These are phyloP conservation scores for Noturus placidus DNA, from an alignment of 2,113 vertebrate species.

Conservation along the genomic window DNA sequence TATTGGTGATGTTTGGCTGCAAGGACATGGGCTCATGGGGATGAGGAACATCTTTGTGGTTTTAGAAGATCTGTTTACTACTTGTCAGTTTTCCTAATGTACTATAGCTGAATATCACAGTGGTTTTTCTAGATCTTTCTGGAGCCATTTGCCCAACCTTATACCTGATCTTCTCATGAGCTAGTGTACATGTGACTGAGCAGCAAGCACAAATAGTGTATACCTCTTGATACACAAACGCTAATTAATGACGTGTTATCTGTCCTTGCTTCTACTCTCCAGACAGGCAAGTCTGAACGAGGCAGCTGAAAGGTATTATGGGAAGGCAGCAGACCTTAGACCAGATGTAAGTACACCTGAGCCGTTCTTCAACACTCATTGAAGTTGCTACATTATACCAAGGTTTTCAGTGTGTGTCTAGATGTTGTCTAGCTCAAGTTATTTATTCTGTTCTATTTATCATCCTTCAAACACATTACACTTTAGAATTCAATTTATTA, in stretches of 20 bases:
- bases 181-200: not conserved
- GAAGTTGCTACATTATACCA: not conserved
- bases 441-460: not conserved
- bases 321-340: slow-evolving; percentile 84
- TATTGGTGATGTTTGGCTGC: not conserved
- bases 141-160: not conserved
- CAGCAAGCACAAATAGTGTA: not conserved
- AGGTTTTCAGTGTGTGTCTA: not conserved
- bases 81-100: not conserved
- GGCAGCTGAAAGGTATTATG: slow-evolving; percentile 88
- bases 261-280: slow-evolving; percentile 27
- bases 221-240: not conserved
- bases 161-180: not conserved
- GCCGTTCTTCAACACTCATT: slow-evolving; percentile 2
- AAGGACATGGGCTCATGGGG: not conserved
- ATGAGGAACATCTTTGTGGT: not conserved
- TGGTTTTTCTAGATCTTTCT: not conserved
- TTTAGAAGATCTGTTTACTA: not conserved
- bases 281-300: slow-evolving; percentile 95
- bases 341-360: slow-evolving; percentile 84
- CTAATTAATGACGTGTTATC: not conserved
- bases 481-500: not conserved
- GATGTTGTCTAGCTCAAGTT: not conserved
- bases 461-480: not conserved
- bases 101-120: not conserved